These are phyloP conservation scores for Spicauda simplicius DNA, from an alignment of 2,888 invertebrate species.

Conservation along the genomic window DNA sequence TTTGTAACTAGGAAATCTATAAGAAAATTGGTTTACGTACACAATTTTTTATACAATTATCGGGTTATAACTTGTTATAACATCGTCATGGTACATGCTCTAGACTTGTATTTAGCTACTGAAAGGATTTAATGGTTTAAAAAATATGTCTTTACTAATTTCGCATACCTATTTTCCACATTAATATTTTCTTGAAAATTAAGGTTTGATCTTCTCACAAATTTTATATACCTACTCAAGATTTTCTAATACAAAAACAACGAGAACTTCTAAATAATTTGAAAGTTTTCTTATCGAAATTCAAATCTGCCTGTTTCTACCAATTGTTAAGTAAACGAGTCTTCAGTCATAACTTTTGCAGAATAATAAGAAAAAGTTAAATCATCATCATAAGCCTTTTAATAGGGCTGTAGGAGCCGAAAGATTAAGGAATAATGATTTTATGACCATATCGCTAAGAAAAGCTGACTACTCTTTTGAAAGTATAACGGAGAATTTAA, in stretches of 20 bases:
- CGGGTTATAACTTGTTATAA: no score
- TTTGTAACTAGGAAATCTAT: no score
- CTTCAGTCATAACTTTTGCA: neutral
- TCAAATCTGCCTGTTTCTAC: conserved; percentile 3
- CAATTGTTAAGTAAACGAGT: neutral
- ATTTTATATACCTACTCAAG: neutral
- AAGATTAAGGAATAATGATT: neutral
- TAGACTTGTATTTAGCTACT: no score
- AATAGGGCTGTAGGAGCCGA: neutral
- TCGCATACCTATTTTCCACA: neutral
- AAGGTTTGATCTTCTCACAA: neutral
- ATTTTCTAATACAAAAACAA: neutral
- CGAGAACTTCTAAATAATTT: conserved; percentile 1
- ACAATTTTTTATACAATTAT: no score
- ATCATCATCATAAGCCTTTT: neutral
- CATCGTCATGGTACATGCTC: no score
- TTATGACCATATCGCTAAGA: no score
- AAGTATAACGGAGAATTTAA: no score
- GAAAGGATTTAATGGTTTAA: no score
- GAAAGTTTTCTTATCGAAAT: conserved; percentile 7
- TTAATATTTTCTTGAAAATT: neutral
- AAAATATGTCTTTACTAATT: no score
- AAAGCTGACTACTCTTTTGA: no score
- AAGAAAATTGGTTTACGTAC: no score
- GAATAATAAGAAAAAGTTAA: conserved; percentile 1